Percentiles rank a stretch among this genome's conserved stretches.
These are phyloP conservation scores for Pygoscelis antarcticus DNA, from an alignment of 2,113 vertebrate species.

Conservation along the genomic window DNA sequence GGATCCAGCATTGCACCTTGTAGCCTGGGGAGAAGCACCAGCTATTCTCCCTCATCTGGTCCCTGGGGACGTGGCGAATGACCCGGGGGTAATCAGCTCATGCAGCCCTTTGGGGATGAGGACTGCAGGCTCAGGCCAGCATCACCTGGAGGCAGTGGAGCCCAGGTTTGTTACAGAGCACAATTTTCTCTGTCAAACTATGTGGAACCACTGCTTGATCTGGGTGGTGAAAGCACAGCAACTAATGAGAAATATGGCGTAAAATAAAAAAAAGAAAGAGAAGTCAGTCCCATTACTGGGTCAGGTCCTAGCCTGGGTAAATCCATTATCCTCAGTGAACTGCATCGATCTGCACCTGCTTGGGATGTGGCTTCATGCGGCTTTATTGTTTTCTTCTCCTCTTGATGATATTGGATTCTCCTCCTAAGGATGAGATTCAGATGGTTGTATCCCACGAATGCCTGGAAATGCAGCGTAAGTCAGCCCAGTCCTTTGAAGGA, in stretches of 20 bases:
- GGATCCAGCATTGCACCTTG: rapidly evolving
- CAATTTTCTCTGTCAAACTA: background rate
- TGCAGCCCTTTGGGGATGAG: rapidly evolving
- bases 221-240: background rate
- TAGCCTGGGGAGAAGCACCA: background rate
- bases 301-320: background rate
- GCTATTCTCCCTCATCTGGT: background rate
- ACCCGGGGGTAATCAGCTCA: rapidly evolving
- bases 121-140: background rate
- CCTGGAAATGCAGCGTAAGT: background rate
- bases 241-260: rapidly evolving
- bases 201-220: background rate
- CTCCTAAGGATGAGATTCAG: background rate
- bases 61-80: background rate
- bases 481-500: background rate
- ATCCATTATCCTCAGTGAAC: background rate
- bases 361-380: background rate
- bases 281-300: background rate
- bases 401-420: background rate
- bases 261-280: background rate
- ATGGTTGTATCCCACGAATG: rapidly evolving
- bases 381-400: background rate
- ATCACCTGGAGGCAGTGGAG: rapidly evolving
- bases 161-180: rapidly evolving
- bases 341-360: background rate